A percentile compares a stretch with the other conserved stretches of the same genome.
phyloP scores from a whole-genome alignment of 2,888 invertebrate genomes.

The Helleia helle region DNA sequence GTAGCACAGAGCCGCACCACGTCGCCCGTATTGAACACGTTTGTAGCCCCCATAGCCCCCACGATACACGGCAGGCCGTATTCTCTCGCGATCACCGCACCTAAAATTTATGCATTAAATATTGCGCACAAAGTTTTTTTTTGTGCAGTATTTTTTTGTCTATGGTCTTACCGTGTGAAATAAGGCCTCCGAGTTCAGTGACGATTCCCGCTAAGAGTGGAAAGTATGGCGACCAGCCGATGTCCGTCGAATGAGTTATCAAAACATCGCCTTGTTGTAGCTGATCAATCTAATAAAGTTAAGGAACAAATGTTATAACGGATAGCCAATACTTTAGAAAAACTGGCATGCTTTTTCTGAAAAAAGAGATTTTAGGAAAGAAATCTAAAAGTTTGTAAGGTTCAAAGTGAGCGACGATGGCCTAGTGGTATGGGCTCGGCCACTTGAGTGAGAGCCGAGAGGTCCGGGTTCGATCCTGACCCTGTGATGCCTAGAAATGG shows the following conservation, averaged over 20 bases:
- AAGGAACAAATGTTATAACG: too few relatives aligned
- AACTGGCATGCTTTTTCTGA: too few relatives aligned
- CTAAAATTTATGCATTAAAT: conserved; percentile 40
- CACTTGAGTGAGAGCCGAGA: too few relatives aligned
- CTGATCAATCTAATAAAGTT: conserved; percentile 46
- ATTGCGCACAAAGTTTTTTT: conserved; percentile 14
- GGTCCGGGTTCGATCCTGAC: too few relatives aligned
- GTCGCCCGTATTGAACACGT: conserved; percentile 79
- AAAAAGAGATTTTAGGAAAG: too few relatives aligned
- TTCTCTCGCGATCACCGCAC: conserved; percentile 88
- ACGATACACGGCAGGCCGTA: conserved; percentile 88
- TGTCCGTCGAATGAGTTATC: conserved; percentile 84
- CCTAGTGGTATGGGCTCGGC: too few relatives aligned
- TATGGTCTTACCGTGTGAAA: conserved; percentile 80
- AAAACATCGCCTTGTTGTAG: conserved; percentile 80
- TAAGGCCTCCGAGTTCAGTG: conserved; percentile 87
- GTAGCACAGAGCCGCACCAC: conserved; percentile 65
- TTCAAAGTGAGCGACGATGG: too few relatives aligned
- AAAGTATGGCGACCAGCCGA: conserved; percentile 91
- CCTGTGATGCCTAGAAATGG: too few relatives aligned
- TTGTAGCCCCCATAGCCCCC: conserved; percentile 80
- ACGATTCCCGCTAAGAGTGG: conserved; percentile 84
- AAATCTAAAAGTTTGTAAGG: too few relatives aligned
- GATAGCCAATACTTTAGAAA: too few relatives aligned
- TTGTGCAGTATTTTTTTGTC: too few relatives aligned